Evolutionary conservation across 2,888 invertebrate species (phyloP), one percentile per base, ranked within the genome.

Genomic region (Frankliniella intonsa): DNA sequence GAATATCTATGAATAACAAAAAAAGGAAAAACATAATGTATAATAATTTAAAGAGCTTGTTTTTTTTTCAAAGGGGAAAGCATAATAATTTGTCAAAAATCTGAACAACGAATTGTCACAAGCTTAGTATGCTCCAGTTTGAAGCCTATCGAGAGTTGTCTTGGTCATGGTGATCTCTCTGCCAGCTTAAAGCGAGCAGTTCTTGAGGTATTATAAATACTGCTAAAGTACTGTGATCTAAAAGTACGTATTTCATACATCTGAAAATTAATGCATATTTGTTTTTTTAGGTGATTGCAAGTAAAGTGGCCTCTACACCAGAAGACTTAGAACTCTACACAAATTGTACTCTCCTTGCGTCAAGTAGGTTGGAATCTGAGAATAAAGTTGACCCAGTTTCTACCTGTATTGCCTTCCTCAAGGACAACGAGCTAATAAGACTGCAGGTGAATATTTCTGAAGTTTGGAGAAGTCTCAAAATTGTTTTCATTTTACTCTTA

Each of bases 1-100:
- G 10, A 55, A 55, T 55, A 55, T 55, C 7, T 62, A 62, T 62
- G 62, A 17, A 17, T 82, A 80, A 85, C 86, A 22, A 84, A 91
- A 97, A 98, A 62, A 98, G 89, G 89, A 97, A 97, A 87, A 94
- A 98, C 85, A 89, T 99, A 80, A 91, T 98, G 80, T 98, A 98
- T 87, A 93, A 94, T 84, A 91, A 92, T 76, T 91, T 89, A 84
- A 96, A 97, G 27, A 80, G n/a, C n/a, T 25, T 19, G n/a, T 80
- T 8, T 81, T 83, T 25, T 80, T 82, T 81, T 85, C 86, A 22
- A 84, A 91, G 97, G 98, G 62, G 98, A 98, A 89, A 97, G 98
- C 87, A 94, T 98, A 85, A 89, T 99, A 80, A 91, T 98, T 80
- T 98, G 98, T 87, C 93, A 94, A 84, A 91, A 92, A 79, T 91